Conservation (phyloP, 2,113 vertebrate genomes). For the Spea bombifrons region DNA sequence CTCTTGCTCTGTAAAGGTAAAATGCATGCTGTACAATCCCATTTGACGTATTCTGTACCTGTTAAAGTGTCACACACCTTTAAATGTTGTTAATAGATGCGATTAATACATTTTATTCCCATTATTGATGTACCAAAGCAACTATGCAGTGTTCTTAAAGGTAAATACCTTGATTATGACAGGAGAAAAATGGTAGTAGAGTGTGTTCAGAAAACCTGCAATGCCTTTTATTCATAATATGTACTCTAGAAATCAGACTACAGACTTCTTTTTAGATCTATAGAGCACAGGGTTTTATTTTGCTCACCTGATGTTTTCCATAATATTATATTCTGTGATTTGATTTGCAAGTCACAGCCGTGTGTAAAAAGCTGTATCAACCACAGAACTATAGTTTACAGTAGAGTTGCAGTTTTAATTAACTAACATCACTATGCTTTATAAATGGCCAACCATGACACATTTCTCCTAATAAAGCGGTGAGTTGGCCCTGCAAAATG, state of each 20-base stretch:
- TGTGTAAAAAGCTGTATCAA: no score
- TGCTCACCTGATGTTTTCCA: no score
- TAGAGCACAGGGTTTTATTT: no score
- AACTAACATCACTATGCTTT: no score
- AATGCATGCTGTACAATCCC: neutral
- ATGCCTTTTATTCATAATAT: conserved; percentile 8
- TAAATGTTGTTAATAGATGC: neutral
- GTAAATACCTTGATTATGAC: conserved; percentile 1
- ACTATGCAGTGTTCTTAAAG: conserved; percentile 7
- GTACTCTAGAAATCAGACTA: neutral
- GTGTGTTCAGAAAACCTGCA: conserved; percentile 17
- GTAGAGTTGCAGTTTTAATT: no score
- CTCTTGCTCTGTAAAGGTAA: neutral
- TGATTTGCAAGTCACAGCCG: no score
- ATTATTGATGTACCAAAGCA: conserved; percentile 3
- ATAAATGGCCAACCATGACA: no score
- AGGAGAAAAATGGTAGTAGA: conserved; percentile 13
- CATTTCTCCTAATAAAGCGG: no score
- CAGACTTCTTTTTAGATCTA: no score
- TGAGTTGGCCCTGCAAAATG: no score
- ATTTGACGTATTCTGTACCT: neutral
- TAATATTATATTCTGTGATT: no score
- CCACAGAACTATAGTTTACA: no score
- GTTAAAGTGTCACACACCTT: conserved; percentile 1
- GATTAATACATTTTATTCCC: neutral